Percentiles rank a stretch among this genome's conserved stretches.
Evolutionary conservation across 2,797 vertebrate genomes (phyloP).

Genomic region (Argentina silus): DNA sequence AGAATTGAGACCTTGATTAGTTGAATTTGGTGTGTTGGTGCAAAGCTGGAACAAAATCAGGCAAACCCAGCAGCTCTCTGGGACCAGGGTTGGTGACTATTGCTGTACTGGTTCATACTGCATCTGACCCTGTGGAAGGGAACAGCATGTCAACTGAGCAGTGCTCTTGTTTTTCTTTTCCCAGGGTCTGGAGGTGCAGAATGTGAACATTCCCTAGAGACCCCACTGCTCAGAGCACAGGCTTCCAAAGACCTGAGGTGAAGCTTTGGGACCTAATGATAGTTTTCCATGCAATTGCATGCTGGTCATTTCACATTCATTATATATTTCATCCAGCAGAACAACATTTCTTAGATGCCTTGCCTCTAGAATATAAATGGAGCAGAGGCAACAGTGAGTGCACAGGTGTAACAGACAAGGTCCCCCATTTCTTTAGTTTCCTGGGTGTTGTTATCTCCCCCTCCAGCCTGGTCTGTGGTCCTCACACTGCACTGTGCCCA

Average conservation of each 20-base stretch:
- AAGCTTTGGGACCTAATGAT: not conserved
- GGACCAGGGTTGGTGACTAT: not conserved
- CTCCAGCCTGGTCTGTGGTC: not conserved
- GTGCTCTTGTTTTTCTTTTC: not conserved
- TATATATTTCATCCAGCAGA: not conserved
- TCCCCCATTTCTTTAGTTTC: not conserved
- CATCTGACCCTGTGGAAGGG: not conserved
- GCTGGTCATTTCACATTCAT: not conserved
- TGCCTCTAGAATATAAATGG: not conserved
- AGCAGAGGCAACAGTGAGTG: not conserved
- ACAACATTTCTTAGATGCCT: not conserved
- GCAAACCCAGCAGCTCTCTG: too few relatives aligned
- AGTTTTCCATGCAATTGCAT: not conserved
- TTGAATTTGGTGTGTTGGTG: too few relatives aligned
- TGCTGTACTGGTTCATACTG: not conserved
- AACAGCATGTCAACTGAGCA: not conserved
- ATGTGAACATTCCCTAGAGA: slow-evolving; percentile 85
- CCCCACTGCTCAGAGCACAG: slow-evolving; percentile 76
- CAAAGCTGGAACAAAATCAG: too few relatives aligned
- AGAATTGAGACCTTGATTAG: too few relatives aligned
- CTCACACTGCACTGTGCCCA: not conserved
- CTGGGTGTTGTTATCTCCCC: not conserved
- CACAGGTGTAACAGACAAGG: not conserved
- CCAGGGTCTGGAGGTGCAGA: slow-evolving; percentile 32
- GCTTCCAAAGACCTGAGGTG: slow-evolving; percentile 81